Base-by-base conservation (phyloP, 2,888 invertebrate genomes). In the Meliscaeva auricollis region DNA sequence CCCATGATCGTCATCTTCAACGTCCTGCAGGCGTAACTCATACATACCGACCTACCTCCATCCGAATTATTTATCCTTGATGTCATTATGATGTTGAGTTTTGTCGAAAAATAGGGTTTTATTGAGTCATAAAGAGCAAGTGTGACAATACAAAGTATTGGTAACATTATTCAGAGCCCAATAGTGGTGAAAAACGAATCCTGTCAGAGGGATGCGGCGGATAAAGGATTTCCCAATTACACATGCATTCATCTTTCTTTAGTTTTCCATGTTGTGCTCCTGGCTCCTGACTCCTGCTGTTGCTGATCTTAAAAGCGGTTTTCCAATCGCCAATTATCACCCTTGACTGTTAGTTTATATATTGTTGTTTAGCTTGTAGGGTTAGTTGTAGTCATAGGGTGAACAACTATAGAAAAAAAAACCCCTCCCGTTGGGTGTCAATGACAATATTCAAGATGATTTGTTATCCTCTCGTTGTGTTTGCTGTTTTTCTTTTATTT, bases 121-220 rank as follows among this genome's bases (percentile, higher is more conserved):
- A 85, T 85, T 85, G 46, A 85, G 85, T 73, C 85, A 80, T 85
- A 85, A 85, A 77, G 30, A 62, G 85, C 85, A 85, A 85, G 85
- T 85, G 85, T 85, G 85, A 85, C 85, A 85, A 80, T 85, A 73
- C n/a, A 17, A 80, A 13, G 46, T 15, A 52, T n/a, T n/a, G n/a
- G n/a, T 7, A 20, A 56, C 15, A 66, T 11, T 50, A 50, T 35
- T 30, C 64, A 52, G 60, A 60, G 17, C 13, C 13, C 13, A 9
- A 26, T 26, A 30, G 32, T 26, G n/a, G 15, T 30, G 22, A 56
- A 75, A 69, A 83, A 52, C 13, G 70, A 69, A 60, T 70, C 66
- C 73, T 46, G 30, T 17, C 41, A 13, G 17, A 35, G 58, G 35
- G 58, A 58, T 58, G 9, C 13, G 83, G 9, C 13, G 83, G 72